Base-by-base conservation (phyloP, 1,140 invertebrate species). In the Aphidius gifuensis region DNA sequence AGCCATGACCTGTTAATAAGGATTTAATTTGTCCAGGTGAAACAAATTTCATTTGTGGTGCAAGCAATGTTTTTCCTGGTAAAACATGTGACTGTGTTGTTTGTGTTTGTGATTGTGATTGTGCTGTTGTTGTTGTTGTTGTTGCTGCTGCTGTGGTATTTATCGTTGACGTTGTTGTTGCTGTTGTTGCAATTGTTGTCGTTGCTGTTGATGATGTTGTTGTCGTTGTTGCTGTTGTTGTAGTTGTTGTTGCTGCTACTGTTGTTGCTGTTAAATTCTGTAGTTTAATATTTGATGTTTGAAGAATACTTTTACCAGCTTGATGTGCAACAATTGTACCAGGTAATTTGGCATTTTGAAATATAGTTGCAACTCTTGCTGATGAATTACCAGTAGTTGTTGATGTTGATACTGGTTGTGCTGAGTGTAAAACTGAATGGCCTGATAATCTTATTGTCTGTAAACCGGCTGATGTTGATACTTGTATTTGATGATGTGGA, bases 401-500 rank as follows among this genome's bases (percentile, higher is more conserved):
- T 6, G 65, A 70, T 5, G 70, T 67, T 3, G 74, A 66, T 0
- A 72, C 69, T 6, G 69, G 62, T 58, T 76, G 78, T 4, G 74
- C 72, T 6, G 80, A 78, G 39, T 82, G 80, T 3, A 81, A 60
- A 1, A 82, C 79, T 3, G 81, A 82, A 54, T 82, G 81, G 11
- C 81, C 80, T 5, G 81, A 80, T n/a, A 84, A 65, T 51, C 82
- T 73, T 48, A 85, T 84, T 0, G 83, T 84, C 62, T 85, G 83
- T 9, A 84, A 63, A 16, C 81, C 83, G 8, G 79, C 80, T 0
- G 80, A 82, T 5, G 81, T 84, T 11, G 81, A 83, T 9, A 81
- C 74, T 61, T 81, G 80, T 61, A 81, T 81, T 60, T 81, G 79
- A 54, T 81, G 80, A 70, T 76, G 80, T 0, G 79, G 75, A 55